Percentiles rank a stretch among this genome's conserved stretches.
These are phyloP conservation scores for Mus spicilegus DNA, from an alignment of 2,113 vertebrate genomes.

Conservation along the genomic window DNA sequence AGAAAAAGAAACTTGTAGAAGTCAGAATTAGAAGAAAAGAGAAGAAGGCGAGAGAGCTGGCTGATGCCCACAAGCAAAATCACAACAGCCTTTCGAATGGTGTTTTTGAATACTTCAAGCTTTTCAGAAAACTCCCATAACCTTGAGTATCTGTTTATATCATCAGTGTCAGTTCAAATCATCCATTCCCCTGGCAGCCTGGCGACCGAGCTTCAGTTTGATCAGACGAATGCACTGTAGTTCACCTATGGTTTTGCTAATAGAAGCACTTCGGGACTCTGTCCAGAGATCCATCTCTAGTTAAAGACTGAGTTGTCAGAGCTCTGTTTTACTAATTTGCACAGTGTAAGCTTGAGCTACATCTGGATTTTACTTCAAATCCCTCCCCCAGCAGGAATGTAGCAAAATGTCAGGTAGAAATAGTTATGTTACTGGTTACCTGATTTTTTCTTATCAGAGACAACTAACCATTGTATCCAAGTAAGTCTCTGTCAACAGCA, in stretches of 20 bases:
- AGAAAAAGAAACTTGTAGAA: conserved; percentile 13
- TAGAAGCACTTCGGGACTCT: background rate
- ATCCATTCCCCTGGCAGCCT: background rate
- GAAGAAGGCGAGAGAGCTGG: background rate
- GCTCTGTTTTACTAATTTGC: background rate
- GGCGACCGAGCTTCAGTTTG: conserved; percentile 23
- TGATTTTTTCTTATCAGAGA: conserved; percentile 5
- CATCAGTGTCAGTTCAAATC: conserved; percentile 39
- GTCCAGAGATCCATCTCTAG: conserved; percentile 15
- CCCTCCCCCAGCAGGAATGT: background rate
- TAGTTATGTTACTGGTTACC: background rate
- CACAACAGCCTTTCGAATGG: background rate
- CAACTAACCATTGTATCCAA: conserved; percentile 26
- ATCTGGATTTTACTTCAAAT: background rate
- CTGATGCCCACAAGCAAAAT: conserved; percentile 51
- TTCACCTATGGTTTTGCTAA: conserved; percentile 28
- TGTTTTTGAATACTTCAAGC: conserved; percentile 41
- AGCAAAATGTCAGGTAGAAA: conserved; percentile 2
- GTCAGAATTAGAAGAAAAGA: conserved; percentile 7
- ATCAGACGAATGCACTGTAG: background rate
- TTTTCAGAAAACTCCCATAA: conserved; percentile 27
- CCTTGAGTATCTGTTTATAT: conserved; percentile 20
- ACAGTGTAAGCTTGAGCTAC: conserved; percentile 9
- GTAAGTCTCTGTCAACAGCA: background rate
- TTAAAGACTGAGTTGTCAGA: conserved; percentile 12